Base-by-base conservation (phyloP, 2,888 invertebrate species). In the Apamea sordens region DNA sequence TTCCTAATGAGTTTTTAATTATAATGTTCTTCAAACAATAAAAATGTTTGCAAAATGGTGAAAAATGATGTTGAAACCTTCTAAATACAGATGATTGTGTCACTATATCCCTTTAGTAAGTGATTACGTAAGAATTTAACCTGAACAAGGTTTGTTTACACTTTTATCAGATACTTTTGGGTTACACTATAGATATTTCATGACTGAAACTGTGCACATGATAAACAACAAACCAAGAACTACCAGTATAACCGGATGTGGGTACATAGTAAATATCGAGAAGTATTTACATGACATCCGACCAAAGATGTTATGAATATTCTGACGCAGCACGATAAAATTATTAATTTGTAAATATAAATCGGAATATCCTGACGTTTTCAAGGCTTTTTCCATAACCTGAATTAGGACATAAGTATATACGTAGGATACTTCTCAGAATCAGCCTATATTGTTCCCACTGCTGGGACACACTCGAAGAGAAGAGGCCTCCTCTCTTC, bases 231-330 rank as follows among this genome's bases (percentile, higher is more conserved):
- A 36, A 41, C 77, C 61, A 36, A 76, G 3, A 15, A 53, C 7
- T 63, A 1, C 75, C 74, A 63, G 7, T 24, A 7, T 24, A 5
- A 4, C 21, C 10, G 83, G 79, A 76, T 64, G 83, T 76, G 79
- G 83, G 11, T 18, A 75, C 13, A 44, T 18, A 47, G 6, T 71
- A 36, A 36, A 71, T 36, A 36, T 18, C 2, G 11, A 36, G 18
- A 15, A 13, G 11, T 44, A 44, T 44, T 28, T 79, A 13, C 21
- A 18, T 61, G 75, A 32, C 50, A 50, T 53, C 70, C 36, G 18
- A 78, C 61, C 56, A 41, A 24, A 59, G 24, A 69, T n/a, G 71
- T 70, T 71, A 15, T 15, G 18, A 61, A 63, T 70, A 71, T 50
- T 70, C 13, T 63, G 74, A 50, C 15, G 53, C 5, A 10, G 3